Percentiles rank a stretch among this genome's conserved stretches.
These are phyloP conservation scores for Spodoptera frugiperda DNA, from an alignment of 1,140 invertebrate genomes.

Conservation along the genomic window DNA sequence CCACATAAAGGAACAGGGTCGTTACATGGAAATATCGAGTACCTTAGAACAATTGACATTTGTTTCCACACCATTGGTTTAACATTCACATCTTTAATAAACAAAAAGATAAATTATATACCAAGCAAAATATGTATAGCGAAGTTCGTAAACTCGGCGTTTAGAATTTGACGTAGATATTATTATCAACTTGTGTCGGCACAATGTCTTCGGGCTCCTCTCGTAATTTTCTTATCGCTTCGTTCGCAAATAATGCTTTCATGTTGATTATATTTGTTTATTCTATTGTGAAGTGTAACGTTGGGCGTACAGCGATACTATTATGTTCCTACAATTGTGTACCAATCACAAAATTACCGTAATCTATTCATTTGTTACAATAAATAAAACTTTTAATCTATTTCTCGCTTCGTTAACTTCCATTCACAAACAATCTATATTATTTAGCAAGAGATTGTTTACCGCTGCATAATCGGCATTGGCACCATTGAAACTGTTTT, in stretches of 20 bases:
- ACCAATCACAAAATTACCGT: neutral
- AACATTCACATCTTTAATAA: neutral
- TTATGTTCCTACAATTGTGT: conserved; percentile 7
- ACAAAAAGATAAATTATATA: conserved; percentile 16
- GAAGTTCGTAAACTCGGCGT: conserved; percentile 25
- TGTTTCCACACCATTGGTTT: neutral
- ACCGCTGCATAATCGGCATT: conserved; percentile 23
- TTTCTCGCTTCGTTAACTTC: conserved; percentile 11
- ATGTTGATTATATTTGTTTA: conserved; percentile 27
- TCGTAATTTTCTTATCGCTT: conserved; percentile 41
- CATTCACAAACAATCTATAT: conserved; percentile 9
- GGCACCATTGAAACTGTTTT: conserved; percentile 17
- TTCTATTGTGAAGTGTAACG: conserved; percentile 18
- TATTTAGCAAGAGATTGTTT: conserved; percentile 1
- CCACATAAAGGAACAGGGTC: too few relatives aligned
- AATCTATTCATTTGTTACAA: neutral
- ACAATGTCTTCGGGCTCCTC: conserved; percentile 30
- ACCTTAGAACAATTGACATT: neutral
- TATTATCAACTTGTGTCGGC: conserved; percentile 20
- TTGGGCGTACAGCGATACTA: neutral
- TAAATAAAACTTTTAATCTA: conserved; percentile 11
- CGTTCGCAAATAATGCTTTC: conserved; percentile 35
- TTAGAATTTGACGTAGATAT: conserved; percentile 29
- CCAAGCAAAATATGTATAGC: conserved; percentile 1
- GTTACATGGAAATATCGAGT: too few relatives aligned